These are phyloP conservation scores for Daboia siamensis DNA, from an alignment of 2,113 vertebrate genomes.

Conservation along the genomic window DNA sequence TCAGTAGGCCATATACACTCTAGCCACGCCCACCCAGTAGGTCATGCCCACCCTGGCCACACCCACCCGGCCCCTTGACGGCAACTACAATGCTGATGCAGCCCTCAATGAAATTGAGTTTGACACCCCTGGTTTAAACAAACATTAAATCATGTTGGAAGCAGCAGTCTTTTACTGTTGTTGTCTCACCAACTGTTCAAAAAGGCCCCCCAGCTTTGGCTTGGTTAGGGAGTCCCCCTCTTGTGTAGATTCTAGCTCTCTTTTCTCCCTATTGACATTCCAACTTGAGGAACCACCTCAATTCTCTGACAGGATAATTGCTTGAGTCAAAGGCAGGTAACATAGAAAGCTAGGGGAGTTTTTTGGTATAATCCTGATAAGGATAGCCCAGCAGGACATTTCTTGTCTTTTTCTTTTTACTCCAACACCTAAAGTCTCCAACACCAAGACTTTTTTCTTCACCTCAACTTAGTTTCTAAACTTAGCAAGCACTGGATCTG, in stretches of 20 bases:
- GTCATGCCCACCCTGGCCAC: too few species aligned
- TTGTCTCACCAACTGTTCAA: not conserved
- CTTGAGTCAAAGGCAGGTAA: not conserved
- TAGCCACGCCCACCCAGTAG: too few species aligned
- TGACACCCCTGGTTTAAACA: not conserved
- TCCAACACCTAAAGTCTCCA: not conserved
- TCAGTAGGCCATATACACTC: too few species aligned
- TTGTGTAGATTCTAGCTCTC: not conserved
- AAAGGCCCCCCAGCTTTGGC: not conserved
- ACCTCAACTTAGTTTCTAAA: not conserved
- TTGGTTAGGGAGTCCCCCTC: not conserved
- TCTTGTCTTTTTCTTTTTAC: not conserved
- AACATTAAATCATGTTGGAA: not conserved
- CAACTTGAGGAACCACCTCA: not conserved
- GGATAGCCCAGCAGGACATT: not conserved
- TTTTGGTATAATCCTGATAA: not conserved
- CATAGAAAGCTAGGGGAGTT: not conserved
- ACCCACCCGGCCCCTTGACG: too few species aligned
- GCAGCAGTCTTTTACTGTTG: not conserved
- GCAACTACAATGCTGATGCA: too few species aligned
- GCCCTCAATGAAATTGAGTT: too few species aligned
- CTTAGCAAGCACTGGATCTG: not conserved
- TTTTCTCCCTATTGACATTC: not conserved
- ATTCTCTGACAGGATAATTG: not conserved
- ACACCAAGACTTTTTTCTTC: not conserved